Percentiles rank a stretch among this genome's conserved stretches.
Conservation (phyloP, 1,140 invertebrate genomes). For the Callitettix versicolor region DNA sequence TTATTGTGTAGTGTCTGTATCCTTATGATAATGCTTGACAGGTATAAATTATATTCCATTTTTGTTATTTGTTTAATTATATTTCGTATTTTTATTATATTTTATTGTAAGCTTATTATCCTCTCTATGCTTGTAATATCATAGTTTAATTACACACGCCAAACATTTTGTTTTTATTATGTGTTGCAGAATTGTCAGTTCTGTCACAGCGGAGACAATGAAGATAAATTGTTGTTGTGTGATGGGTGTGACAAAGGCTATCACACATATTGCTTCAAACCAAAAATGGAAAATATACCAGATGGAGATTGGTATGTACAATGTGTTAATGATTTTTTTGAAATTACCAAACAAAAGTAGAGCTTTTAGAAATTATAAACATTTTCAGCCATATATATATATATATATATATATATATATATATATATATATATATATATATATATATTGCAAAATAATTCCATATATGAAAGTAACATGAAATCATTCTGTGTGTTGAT, state of each 20-base stretch:
- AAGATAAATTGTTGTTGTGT: constrained; percentile 87
- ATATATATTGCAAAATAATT: too few species aligned
- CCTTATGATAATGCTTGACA: too few species aligned
- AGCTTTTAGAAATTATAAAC: background rate
- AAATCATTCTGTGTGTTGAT: too few species aligned
- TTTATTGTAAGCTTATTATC: too few species aligned
- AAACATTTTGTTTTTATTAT: background rate
- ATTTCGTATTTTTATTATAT: too few species aligned
- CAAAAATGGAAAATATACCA: constrained; percentile 89
- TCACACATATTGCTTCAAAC: constrained; percentile 97
- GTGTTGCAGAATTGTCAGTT: constrained; percentile 83
- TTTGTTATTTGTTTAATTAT: too few species aligned
- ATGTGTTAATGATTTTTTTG: constrained; percentile 13
- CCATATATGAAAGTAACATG: too few species aligned
- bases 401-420: background rate
- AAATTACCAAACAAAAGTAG: background rate
- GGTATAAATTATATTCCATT: too few species aligned
- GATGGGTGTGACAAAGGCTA: constrained; percentile 97
- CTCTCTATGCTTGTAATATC: too few species aligned
- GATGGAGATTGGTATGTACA: constrained; percentile 86
- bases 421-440: too few species aligned
- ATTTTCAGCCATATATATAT: too few species aligned
- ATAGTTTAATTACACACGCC: background rate
- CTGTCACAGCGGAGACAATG: constrained; percentile 89
- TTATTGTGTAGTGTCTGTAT: too few species aligned